Conservation (phyloP, 2,888 invertebrate genomes). For the Hypercompe scribonia region DNA sequence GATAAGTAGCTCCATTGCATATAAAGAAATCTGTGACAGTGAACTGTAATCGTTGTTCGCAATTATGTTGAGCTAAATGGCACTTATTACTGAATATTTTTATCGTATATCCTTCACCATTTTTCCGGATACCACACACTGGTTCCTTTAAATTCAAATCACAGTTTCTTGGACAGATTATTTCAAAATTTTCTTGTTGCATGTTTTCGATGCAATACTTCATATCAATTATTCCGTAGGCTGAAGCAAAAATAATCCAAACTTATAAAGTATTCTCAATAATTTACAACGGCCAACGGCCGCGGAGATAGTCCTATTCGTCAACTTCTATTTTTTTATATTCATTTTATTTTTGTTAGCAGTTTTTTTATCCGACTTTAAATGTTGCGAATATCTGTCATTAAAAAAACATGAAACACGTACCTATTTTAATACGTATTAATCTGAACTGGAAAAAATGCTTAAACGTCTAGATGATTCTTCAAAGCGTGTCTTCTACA, state of each 20-base stretch:
- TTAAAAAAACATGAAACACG: no score
- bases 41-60: constrained; percentile 58
- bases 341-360: no score
- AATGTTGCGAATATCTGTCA: no score
- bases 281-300: background rate
- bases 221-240: constrained; percentile 59
- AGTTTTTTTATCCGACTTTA: no score
- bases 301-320: no score
- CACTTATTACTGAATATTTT: constrained; percentile 68
- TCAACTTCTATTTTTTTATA: no score
- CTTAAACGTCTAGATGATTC: no score
- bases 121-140: constrained; percentile 66
- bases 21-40: constrained; percentile 61
- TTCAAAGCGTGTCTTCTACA: no score
- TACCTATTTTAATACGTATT: no score
- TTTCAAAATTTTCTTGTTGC: background rate
- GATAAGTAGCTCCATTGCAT: constrained; percentile 46
- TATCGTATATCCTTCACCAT: constrained; percentile 66
- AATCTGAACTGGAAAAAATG: no score
- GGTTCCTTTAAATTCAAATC: constrained; percentile 22
- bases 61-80: constrained; percentile 64
- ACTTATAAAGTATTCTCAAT: background rate
- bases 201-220: constrained; percentile 57
- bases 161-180: constrained; percentile 42
- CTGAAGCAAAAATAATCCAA: constrained; percentile 47